phyloP scores from a whole-genome alignment of 92 coral and sea anemone genomes.

The Umimayanthus chanpuru region DNA sequence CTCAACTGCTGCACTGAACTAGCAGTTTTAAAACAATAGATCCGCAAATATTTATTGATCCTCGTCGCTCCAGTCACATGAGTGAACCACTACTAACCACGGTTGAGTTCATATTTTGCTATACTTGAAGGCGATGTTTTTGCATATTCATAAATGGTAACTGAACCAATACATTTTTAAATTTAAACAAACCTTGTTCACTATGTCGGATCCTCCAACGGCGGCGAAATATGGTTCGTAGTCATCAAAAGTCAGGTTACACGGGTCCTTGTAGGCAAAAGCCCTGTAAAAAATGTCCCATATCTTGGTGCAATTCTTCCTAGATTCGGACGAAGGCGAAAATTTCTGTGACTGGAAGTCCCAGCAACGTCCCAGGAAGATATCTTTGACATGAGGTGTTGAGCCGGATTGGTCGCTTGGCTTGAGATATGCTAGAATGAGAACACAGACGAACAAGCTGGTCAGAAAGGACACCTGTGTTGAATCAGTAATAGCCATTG shows the following conservation, averaged over 20 bases:
- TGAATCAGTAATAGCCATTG: not conserved
- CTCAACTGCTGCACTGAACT: no score
- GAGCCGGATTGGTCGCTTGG: constrained; percentile 16
- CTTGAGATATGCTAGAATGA: not conserved
- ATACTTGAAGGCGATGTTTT: no score
- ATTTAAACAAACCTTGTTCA: constrained; percentile 12
- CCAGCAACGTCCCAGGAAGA: constrained; percentile 28
- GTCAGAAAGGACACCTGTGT: not conserved
- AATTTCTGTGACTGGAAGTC: constrained; percentile 20
- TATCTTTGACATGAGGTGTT: constrained; percentile 14
- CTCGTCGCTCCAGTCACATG: no score
- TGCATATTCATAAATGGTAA: no score
- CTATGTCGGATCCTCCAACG: constrained; percentile 13
- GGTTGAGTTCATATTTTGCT: not conserved
- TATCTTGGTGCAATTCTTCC: constrained; percentile 13
- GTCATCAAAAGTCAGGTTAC: constrained; percentile 12
- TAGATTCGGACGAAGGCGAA: not conserved
- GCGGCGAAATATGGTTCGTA: constrained; percentile 25
- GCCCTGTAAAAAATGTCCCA: constrained; percentile 2
- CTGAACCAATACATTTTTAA: not conserved
- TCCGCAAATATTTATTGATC: no score
- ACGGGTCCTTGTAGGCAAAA: constrained; percentile 28
- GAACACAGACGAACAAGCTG: not conserved
- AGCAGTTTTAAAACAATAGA: no score
- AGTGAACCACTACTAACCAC: not conserved